Evolutionary conservation across 2,888 invertebrate species (phyloP).

Genomic region (Fabriciana adippe): DNA sequence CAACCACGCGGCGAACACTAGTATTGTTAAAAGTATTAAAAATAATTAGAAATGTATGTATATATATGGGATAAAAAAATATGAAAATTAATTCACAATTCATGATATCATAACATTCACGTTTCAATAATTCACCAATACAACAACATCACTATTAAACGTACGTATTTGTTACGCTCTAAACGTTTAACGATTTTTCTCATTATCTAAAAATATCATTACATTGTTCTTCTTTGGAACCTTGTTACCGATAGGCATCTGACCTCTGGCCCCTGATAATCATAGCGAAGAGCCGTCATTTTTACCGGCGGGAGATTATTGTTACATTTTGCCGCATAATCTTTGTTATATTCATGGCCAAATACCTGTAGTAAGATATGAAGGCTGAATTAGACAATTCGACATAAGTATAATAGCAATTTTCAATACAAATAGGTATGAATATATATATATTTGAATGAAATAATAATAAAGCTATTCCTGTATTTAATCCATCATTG

Average conservation of each 20-base stretch:
- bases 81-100: no score
- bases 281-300: slow-evolving; percentile 62
- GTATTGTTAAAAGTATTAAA: no score
- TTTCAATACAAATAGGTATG: background rate
- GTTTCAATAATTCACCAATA: no score
- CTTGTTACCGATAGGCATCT: slow-evolving; percentile 62
- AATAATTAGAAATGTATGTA: no score
- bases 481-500: slow-evolving; percentile 27
- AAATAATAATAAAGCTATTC: slow-evolving; percentile 10
- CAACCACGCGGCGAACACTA: no score
- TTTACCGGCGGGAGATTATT: slow-evolving; percentile 59
- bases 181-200: slow-evolving; percentile 20
- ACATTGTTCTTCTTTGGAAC: slow-evolving; percentile 37
- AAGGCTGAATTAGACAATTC: slow-evolving; percentile 22
- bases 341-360: slow-evolving; percentile 46
- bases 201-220: slow-evolving; percentile 42
- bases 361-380: slow-evolving; percentile 24
- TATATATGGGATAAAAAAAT: no score
- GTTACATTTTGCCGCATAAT: slow-evolving; percentile 56
- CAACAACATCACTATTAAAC: background rate
- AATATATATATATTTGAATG: slow-evolving; percentile 3
- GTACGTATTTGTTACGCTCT: background rate
- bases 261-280: slow-evolving; percentile 75
- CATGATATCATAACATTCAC: no score
- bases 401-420: background rate